phyloP scores from a whole-genome alignment of 2,113 vertebrate genomes.

The Gallinago media region DNA sequence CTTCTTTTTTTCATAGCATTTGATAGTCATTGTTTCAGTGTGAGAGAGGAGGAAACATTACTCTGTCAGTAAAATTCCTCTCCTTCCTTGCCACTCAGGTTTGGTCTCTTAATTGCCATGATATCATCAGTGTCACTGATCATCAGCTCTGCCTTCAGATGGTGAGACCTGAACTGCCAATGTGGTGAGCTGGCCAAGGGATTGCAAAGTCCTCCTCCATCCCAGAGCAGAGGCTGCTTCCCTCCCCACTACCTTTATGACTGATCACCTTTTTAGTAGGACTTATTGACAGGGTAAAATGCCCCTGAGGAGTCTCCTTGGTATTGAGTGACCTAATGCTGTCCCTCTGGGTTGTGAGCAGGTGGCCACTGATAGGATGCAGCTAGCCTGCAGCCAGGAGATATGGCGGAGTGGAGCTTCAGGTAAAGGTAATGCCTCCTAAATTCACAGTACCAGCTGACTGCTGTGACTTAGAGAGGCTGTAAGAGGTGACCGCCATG shows the following conservation, averaged over 20 bases:
- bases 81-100: conserved; percentile 24
- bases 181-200: not conserved
- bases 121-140: not conserved
- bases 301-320: not conserved
- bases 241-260: not conserved
- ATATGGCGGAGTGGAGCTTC: not conserved
- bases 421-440: not conserved
- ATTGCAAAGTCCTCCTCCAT: not conserved
- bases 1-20: not conserved
- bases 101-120: not conserved
- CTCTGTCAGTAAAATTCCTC: not conserved
- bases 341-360: not conserved
- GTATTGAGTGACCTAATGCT: not conserved
- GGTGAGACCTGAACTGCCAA: not conserved
- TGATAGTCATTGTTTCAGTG: not conserved
- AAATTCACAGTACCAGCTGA: not conserved
- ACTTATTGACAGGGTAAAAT: not conserved
- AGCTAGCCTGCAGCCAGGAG: not conserved
- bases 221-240: not conserved
- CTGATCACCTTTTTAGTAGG: not conserved
- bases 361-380: not conserved
- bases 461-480: not conserved
- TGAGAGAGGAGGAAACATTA: not conserved
- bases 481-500: not conserved
- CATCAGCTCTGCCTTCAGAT: not conserved